Evolutionary conservation across 2,797 vertebrate genomes (phyloP).

Genomic region (Arnoldichthys spilopterus): DNA sequence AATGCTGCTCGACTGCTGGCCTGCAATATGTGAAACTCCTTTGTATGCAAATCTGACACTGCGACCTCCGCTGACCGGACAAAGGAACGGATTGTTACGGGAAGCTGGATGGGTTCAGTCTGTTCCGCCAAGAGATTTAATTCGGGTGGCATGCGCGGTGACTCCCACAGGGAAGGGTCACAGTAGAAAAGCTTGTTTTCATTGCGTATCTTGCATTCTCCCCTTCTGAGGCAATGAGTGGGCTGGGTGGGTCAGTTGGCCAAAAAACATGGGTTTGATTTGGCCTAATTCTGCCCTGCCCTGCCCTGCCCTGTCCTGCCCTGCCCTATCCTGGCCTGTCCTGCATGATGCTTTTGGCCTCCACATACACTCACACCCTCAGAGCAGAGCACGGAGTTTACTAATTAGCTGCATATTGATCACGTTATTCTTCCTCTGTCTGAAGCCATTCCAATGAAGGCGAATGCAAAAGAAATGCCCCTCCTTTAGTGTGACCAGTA

Average conservation of each 20-base stretch:
- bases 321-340: too few species aligned
- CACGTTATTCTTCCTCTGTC: not conserved
- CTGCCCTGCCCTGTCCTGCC: not conserved
- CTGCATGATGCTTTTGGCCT: not conserved
- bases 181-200: not conserved
- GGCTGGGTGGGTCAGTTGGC: not conserved
- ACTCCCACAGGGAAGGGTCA: not conserved
- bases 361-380: not conserved
- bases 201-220: not conserved
- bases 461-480: slow-evolving; percentile 13
- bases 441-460: slow-evolving; percentile 23
- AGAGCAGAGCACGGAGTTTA: not conserved
- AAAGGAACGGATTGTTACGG: not conserved
- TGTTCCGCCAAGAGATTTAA: not conserved
- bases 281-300: not conserved
- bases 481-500: not conserved
- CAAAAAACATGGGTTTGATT: slow-evolving; percentile 5
- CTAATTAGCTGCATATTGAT: not conserved
- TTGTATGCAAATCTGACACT: not conserved
- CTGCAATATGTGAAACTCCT: not conserved
- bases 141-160: not conserved
- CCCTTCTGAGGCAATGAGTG: not conserved
- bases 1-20: not conserved
- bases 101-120: not conserved
- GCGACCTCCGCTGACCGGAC: not conserved